Evolutionary conservation across 1,140 invertebrate genomes (phyloP).

Genomic region (Globodera ellingtonae): DNA sequence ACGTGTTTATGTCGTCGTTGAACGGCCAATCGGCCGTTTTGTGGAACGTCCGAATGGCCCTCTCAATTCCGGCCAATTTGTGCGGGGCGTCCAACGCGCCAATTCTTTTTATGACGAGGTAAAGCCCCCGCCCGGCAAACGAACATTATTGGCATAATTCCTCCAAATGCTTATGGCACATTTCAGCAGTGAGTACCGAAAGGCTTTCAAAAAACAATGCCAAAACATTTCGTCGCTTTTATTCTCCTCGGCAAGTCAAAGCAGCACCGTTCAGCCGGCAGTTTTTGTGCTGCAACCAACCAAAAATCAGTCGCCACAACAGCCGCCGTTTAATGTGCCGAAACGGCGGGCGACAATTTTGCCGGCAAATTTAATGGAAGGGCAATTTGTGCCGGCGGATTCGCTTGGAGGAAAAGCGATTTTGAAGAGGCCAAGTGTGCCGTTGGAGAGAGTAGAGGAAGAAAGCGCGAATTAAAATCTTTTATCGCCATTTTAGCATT

Average conservation of each 20-base stretch:
- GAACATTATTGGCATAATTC: not conserved
- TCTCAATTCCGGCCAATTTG: conserved; percentile 21
- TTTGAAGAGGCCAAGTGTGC: too few species aligned
- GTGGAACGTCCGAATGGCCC: conserved; percentile 7
- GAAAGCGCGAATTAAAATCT: too few species aligned
- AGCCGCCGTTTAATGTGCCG: not conserved
- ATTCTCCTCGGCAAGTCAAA: not conserved
- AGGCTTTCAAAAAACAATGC: not conserved
- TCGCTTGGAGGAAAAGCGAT: too few species aligned
- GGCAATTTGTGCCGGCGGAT: not conserved
- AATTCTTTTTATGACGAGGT: conserved; percentile 21
- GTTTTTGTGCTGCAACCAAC: not conserved
- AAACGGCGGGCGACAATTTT: not conserved
- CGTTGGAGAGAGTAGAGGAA: too few species aligned
- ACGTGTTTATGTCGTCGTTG: conserved; percentile 2
- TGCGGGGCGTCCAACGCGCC: conserved; percentile 16
- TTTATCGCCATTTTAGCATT: too few species aligned
- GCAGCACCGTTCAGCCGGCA: not conserved
- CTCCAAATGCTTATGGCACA: not conserved
- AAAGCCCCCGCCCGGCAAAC: not conserved
- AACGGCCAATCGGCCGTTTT: not conserved
- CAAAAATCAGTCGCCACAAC: not conserved
- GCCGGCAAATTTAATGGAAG: not conserved
- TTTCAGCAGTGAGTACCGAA: not conserved
- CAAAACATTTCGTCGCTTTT: not conserved